These are phyloP conservation scores for Glaucopsyche alexis DNA, from an alignment of 2,888 invertebrate species.

Conservation along the genomic window DNA sequence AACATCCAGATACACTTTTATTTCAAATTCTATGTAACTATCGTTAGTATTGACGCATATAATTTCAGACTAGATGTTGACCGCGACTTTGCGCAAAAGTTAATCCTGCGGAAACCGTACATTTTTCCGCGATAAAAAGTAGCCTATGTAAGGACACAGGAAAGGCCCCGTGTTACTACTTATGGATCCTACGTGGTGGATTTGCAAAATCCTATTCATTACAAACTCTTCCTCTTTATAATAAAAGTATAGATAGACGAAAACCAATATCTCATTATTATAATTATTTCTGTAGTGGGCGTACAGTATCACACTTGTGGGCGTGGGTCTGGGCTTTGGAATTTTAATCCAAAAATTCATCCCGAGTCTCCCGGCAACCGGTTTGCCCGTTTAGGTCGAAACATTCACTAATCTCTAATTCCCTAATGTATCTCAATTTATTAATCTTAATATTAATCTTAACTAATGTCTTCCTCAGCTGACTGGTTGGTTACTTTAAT, in stretches of 20 bases:
- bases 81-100: too few relatives aligned
- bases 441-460: neutral
- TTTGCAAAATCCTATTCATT: too few relatives aligned
- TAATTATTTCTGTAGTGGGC: neutral
- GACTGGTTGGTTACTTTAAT: neutral
- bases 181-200: too few relatives aligned
- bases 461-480: constrained; percentile 10
- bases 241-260: neutral
- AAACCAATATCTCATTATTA: neutral
- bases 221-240: too few relatives aligned
- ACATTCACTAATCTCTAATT: constrained; percentile 2
- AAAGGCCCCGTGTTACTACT: too few relatives aligned
- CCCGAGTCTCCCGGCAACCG: neutral
- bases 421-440: neutral
- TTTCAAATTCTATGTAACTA: too few relatives aligned
- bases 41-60: too few relatives aligned
- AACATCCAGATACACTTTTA: too few relatives aligned
- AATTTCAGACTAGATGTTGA: too few relatives aligned
- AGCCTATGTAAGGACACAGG: too few relatives aligned
- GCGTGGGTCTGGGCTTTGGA: neutral
- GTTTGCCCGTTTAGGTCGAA: neutral
- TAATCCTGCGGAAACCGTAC: too few relatives aligned
- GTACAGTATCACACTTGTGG: neutral
- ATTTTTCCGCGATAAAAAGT: too few relatives aligned
- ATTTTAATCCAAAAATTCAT: constrained; percentile 13